Conservation (phyloP, 2,797 vertebrate genomes). For the Peromyscus nudipes region DNA sequence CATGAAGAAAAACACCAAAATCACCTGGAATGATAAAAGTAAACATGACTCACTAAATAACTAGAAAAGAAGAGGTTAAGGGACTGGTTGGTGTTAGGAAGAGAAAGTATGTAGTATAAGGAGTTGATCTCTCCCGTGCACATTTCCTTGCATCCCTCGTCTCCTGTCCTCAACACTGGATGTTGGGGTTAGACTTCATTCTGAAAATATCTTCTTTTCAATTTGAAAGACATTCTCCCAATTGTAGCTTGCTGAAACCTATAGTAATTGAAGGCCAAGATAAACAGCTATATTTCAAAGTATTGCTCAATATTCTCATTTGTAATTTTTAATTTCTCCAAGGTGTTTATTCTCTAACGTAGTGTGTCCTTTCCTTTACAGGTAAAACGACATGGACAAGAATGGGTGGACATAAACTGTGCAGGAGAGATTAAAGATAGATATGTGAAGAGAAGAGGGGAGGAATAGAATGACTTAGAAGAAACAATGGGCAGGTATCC, state of each 20-base stretch:
- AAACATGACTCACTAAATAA: neutral
- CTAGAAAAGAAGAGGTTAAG: neutral
- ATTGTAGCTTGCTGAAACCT: neutral
- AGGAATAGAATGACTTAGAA: neutral
- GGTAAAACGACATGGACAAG: neutral
- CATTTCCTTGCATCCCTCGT: neutral
- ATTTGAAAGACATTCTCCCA: neutral
- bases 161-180: accelerated
- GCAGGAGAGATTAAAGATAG: neutral
- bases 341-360: neutral
- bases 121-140: accelerated
- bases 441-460: neutral
- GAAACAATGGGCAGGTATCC: neutral
- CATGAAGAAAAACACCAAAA: neutral
- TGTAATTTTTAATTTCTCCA: neutral
- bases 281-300: neutral
- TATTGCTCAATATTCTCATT: neutral
- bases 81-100: neutral
- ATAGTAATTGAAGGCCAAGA: neutral
- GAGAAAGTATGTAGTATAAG: accelerated
- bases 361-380: too few relatives aligned
- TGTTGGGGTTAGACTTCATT: neutral
- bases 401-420: neutral
- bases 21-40: neutral
- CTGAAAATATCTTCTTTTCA: neutral